A percentile compares a stretch with the other conserved stretches of the same genome.
Conservation (phyloP, 2,113 vertebrate species). For the Oryzias celebensis region DNA sequence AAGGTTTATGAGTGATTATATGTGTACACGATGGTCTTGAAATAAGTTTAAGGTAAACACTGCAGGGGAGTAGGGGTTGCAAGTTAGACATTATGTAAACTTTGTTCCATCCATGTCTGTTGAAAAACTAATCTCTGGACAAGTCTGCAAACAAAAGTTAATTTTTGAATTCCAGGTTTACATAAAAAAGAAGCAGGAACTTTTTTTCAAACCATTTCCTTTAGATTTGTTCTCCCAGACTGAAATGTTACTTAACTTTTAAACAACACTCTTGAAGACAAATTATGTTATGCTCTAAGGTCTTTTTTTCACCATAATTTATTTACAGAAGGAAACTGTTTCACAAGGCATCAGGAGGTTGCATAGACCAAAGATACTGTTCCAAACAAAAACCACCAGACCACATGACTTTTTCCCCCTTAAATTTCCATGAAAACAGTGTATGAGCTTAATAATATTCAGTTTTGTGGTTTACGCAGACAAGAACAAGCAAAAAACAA, state of each 20-base stretch:
- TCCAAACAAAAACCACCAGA: constrained; percentile 46
- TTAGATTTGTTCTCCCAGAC: constrained; percentile 16
- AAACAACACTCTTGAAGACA: constrained; percentile 52
- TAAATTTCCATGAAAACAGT: constrained; percentile 26
- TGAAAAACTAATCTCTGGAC: too few relatives aligned
- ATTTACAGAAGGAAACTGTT: constrained; percentile 68
- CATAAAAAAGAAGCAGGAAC: neutral
- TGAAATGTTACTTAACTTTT: constrained; percentile 14
- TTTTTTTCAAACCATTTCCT: constrained; percentile 29
- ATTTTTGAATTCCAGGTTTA: neutral
- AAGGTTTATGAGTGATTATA: too few relatives aligned
- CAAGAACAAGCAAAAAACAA: constrained; percentile 12
- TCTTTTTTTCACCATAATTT: constrained; percentile 42
- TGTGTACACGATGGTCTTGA: too few relatives aligned
- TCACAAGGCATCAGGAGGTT: constrained; percentile 56
- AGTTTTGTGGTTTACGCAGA: constrained; percentile 27
- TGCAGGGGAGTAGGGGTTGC: too few relatives aligned
- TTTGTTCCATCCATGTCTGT: too few relatives aligned
- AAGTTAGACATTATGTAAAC: too few relatives aligned
- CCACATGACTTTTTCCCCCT: constrained; percentile 69
- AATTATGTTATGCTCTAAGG: constrained; percentile 34
- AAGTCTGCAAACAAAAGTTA: too few relatives aligned
- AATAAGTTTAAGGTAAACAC: too few relatives aligned
- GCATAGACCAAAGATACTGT: constrained; percentile 53
- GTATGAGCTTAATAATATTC: constrained; percentile 13